phyloP scores from a whole-genome alignment of 2,113 vertebrate species.

The Emydura subglobosa region DNA sequence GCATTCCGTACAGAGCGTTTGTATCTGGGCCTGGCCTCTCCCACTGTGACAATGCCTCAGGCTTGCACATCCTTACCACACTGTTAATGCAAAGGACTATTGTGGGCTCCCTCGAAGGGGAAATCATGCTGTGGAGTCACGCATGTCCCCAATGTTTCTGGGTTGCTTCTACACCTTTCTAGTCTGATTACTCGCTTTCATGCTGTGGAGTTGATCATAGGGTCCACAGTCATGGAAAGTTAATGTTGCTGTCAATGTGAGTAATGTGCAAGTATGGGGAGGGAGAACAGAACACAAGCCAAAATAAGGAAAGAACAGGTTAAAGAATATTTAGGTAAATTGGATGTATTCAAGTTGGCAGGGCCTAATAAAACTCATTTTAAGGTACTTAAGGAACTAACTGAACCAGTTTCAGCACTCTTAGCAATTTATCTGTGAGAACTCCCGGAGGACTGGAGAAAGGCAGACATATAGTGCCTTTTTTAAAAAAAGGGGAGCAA shows the following conservation, averaged over 20 bases:
- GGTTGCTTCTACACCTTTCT: not conserved
- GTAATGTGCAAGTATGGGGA: not conserved
- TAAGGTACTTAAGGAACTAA: not conserved
- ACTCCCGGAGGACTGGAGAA: not conserved
- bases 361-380: not conserved
- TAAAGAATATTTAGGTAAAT: not conserved
- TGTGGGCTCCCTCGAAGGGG: not conserved
- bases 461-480: not conserved
- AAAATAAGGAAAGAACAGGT: not conserved
- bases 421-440: not conserved
- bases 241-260: not conserved
- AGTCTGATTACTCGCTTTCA: not conserved
- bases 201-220: accelerated
- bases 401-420: not conserved
- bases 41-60: not conserved
- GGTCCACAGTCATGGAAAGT: not conserved
- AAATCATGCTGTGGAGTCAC: not conserved
- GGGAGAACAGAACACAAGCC: not conserved
- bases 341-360: not conserved
- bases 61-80: not conserved
- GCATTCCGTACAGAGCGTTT: not conserved
- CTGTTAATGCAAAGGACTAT: not conserved
- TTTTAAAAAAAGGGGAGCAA: not conserved
- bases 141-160: not conserved
- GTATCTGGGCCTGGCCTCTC: not conserved